Evolutionary conservation across 2,797 vertebrate genomes (phyloP).

Genomic region (Brachyalestes nurse): DNA sequence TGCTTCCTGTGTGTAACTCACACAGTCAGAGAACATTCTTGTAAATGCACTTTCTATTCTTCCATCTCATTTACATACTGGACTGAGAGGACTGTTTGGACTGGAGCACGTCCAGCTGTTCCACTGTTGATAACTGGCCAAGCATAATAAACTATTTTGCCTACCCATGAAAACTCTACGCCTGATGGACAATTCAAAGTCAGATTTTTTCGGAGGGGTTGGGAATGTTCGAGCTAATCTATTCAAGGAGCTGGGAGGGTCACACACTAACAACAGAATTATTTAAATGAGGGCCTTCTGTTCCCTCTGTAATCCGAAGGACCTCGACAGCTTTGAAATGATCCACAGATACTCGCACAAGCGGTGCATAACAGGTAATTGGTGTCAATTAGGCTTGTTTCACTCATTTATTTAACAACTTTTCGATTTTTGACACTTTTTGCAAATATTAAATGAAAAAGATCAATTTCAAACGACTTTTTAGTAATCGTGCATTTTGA

Average conservation of each 20-base stretch:
- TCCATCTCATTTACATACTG: slow-evolving; percentile 46
- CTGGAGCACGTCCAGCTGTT: slow-evolving; percentile 37
- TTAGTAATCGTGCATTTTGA: too few species aligned
- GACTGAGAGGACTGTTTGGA: slow-evolving; percentile 36
- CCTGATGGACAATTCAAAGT: slow-evolving; percentile 43
- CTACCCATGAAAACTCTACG: slow-evolving; percentile 19
- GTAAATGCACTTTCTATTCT: slow-evolving; percentile 10
- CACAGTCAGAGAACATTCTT: neutral
- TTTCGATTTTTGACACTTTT: too few species aligned
- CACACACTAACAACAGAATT: neutral
- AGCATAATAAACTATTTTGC: slow-evolving; percentile 47
- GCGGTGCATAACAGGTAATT: too few species aligned
- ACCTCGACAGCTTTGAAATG: slow-evolving; percentile 3
- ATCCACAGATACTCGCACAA: neutral
- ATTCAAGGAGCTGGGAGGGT: slow-evolving; percentile 11
- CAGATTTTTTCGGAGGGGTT: slow-evolving; percentile 6
- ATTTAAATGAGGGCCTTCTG: neutral
- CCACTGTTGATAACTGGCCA: slow-evolving; percentile 24
- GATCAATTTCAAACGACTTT: too few species aligned
- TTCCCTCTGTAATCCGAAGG: slow-evolving; percentile 28
- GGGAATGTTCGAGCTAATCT: slow-evolving; percentile 22
- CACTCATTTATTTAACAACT: too few species aligned
- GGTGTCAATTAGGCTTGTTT: too few species aligned
- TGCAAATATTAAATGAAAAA: too few species aligned
- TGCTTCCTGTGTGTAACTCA: neutral